phyloP scores from a whole-genome alignment of 1,140 invertebrate genomes.

The Leucophenga varia region DNA sequence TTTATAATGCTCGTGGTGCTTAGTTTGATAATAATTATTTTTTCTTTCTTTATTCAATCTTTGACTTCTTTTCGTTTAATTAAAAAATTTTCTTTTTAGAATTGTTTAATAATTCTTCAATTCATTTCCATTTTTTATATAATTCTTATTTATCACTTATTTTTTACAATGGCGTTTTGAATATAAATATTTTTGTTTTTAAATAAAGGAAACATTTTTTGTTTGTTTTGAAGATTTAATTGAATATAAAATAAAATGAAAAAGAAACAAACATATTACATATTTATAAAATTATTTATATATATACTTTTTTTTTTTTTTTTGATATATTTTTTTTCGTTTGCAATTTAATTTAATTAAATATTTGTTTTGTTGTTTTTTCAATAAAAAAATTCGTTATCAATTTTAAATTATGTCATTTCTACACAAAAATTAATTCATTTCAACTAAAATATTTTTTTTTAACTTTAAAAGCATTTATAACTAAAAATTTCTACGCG shows the following conservation, averaged over 20 bases:
- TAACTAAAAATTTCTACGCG: no score
- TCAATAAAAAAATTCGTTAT: no score
- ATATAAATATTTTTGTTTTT: not conserved
- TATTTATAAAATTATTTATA: constrained; percentile 9
- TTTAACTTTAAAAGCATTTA: no score
- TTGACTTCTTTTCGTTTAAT: constrained; percentile 13
- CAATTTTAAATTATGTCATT: no score
- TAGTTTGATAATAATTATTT: no score
- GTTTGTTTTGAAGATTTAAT: not conserved
- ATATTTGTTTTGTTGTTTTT: no score
- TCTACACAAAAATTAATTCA: no score
- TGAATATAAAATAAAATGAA: not conserved
- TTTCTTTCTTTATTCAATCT: no score
- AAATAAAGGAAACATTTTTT: no score
- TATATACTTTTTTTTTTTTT: not conserved
- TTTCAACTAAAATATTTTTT: no score
- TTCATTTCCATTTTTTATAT: constrained; percentile 24
- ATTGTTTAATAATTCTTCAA: constrained; percentile 21
- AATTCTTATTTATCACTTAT: constrained; percentile 46
- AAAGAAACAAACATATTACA: constrained; percentile 1
- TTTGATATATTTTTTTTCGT: not conserved
- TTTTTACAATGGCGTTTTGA: constrained; percentile 53
- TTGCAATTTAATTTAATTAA: not conserved
- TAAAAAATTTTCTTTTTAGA: constrained; percentile 14
- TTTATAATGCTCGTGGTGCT: no score